These are phyloP conservation scores for Podocnemis expansa DNA, from an alignment of 2,113 vertebrate species.

Conservation along the genomic window DNA sequence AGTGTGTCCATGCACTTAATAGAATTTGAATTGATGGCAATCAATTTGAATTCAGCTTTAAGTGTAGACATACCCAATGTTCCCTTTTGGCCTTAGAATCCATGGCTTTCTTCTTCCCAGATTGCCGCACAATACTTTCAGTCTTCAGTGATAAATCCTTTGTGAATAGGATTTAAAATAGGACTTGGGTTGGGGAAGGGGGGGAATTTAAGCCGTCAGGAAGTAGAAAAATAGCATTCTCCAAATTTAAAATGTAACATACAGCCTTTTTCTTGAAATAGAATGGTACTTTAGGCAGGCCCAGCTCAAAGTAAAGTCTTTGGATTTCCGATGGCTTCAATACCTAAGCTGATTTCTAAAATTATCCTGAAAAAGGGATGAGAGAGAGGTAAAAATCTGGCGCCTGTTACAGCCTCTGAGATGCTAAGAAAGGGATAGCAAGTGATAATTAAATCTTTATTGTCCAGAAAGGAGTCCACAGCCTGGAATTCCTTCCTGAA, in stretches of 20 bases:
- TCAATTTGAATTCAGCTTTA: too few species aligned
- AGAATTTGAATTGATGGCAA: too few species aligned
- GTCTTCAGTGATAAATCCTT: constrained; percentile 30
- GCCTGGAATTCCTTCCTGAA: constrained; percentile 23
- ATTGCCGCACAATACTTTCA: background rate
- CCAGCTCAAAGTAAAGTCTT: constrained; percentile 13
- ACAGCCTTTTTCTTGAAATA: constrained; percentile 25
- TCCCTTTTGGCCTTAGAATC: background rate
- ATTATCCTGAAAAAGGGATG: constrained; percentile 46
- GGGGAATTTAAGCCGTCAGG: constrained; percentile 36
- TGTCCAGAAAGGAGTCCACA: constrained; percentile 26
- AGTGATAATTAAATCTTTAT: constrained; percentile 60
- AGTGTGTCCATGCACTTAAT: too few species aligned
- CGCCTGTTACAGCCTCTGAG: constrained; percentile 48
- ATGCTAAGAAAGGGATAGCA: background rate
- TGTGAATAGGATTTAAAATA: constrained; percentile 37
- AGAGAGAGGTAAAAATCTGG: constrained; percentile 31
- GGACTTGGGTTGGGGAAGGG: background rate
- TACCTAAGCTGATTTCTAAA: constrained; percentile 44
- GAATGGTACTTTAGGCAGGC: constrained; percentile 47
- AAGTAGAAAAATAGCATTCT: constrained; percentile 27
- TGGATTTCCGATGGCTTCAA: constrained; percentile 24
- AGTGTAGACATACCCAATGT: too few species aligned
- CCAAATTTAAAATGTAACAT: constrained; percentile 56
- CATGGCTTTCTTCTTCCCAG: background rate